phyloP scores from a whole-genome alignment of 2,797 vertebrate species.

The Urocyon cinereoargenteus region DNA sequence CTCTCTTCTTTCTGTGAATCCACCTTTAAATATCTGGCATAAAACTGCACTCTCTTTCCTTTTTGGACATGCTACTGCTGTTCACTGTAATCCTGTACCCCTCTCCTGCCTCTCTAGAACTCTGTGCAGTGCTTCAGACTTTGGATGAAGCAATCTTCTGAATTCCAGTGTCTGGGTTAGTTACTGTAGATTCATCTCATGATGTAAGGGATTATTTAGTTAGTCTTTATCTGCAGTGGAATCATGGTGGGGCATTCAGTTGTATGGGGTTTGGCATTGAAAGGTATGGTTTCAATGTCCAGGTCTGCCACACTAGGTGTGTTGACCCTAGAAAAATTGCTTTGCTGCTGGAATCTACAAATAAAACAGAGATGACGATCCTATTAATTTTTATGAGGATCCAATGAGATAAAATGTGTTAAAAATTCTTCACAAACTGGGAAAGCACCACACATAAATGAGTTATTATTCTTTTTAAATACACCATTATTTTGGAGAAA shows the following conservation, averaged over 20 bases:
- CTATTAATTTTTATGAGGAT: neutral
- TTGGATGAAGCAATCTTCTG: neutral
- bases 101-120: neutral
- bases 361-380: neutral
- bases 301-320: too few relatives aligned
- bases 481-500: slow-evolving; percentile 36
- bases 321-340: neutral
- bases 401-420: neutral
- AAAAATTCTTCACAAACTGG: neutral
- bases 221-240: neutral
- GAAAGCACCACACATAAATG: neutral
- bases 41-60: neutral
- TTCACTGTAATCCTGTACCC: neutral
- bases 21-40: neutral
- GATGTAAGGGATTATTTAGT: neutral
- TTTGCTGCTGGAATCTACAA: neutral
- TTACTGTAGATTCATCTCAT: neutral
- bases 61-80: neutral
- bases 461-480: neutral
- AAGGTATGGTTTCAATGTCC: neutral
- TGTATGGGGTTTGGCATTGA: neutral
- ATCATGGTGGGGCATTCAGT: neutral
- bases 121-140: neutral
- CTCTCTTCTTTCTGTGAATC: neutral
- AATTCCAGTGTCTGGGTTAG: neutral